phyloP scores from a whole-genome alignment of 2,113 vertebrate species.

The Bufo gargarizans region DNA sequence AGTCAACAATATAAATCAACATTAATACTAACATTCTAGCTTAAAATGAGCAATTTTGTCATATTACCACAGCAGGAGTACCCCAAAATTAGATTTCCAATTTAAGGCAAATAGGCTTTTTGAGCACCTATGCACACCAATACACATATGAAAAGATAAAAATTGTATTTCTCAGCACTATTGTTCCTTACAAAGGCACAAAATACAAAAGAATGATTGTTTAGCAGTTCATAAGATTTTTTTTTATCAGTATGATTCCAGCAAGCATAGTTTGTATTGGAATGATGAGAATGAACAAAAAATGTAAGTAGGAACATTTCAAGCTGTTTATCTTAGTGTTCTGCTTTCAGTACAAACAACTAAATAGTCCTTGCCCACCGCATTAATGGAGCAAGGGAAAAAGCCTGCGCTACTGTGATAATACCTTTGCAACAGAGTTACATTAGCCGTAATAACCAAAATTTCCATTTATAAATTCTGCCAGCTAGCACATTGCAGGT shows the following conservation, averaged over 20 bases:
- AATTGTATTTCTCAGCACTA: constrained; percentile 7
- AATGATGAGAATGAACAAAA: constrained; percentile 54
- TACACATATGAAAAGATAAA: constrained; percentile 53
- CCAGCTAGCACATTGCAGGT: constrained; percentile 35
- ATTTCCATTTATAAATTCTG: constrained; percentile 54
- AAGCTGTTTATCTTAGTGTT: constrained; percentile 58
- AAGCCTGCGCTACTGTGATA: constrained; percentile 52
- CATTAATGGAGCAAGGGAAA: constrained; percentile 50
- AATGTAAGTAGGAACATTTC: constrained; percentile 38
- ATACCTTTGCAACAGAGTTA: constrained; percentile 48
- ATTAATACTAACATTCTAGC: neutral
- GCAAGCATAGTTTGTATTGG: constrained; percentile 40
- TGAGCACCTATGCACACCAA: constrained; percentile 19
- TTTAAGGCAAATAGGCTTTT: constrained; percentile 22
- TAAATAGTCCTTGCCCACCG: constrained; percentile 47
- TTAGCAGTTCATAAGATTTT: constrained; percentile 45
- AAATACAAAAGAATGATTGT: constrained; percentile 49
- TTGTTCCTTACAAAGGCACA: constrained; percentile 38
- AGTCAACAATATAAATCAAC: constrained; percentile 4
- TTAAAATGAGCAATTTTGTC: neutral
- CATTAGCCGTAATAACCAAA: constrained; percentile 51
- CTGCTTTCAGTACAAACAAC: constrained; percentile 45
- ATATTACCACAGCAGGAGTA: constrained; percentile 42
- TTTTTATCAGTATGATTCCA: constrained; percentile 51
- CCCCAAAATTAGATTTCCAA: constrained; percentile 36